Evolutionary conservation across 2,888 invertebrate genomes (phyloP), one percentile per base, ranked within the genome.

Genomic region (Hypomecis atomaria): DNA sequence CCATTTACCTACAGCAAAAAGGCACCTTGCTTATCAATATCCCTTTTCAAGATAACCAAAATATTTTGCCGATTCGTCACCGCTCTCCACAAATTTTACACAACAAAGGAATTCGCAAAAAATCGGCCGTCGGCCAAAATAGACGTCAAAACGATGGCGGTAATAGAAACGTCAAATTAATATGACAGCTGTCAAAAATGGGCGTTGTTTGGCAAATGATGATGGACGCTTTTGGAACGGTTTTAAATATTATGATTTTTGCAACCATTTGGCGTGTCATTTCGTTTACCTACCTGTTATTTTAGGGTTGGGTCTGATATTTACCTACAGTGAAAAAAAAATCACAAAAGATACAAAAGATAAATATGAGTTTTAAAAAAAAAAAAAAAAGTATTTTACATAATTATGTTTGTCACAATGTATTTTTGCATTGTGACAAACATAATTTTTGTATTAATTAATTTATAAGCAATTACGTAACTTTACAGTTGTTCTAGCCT

Each of bases 141-240:
- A 69, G 68, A 52, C 37, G 58, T 11, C 53, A 71, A 76, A 79
- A 76, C 79, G 82, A 72, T 76, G 69, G 75, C 77, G 74, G 77
- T 74, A 79, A 87, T 85, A 77, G 70, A 89, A 86, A 76, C 85
- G 87, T 90, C 88, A 85, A 75, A 76, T 79, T 88, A 83, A 85
- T 89, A 86, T 89, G 91, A 90, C 90, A 90, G 86, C 87, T 89
- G 90, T 89, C 89, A 87, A 79, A 48, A 80, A 79, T 79, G 79
- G 85, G 85, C 86, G 85, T 81, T 68, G 77, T 79, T 81, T 82
- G 83, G 82, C 84, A 83, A 85, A 85, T 84, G 79, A 76, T 82
- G 86, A 85, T 84, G 77, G 81, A 85, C 79, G 67, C 70, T 60
- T 61, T 47, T 45, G 69, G 71, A 72, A 72, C 65, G 71, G 74